phyloP scores from a whole-genome alignment of 2,888 invertebrate species.

The Euzophera pinguis region DNA sequence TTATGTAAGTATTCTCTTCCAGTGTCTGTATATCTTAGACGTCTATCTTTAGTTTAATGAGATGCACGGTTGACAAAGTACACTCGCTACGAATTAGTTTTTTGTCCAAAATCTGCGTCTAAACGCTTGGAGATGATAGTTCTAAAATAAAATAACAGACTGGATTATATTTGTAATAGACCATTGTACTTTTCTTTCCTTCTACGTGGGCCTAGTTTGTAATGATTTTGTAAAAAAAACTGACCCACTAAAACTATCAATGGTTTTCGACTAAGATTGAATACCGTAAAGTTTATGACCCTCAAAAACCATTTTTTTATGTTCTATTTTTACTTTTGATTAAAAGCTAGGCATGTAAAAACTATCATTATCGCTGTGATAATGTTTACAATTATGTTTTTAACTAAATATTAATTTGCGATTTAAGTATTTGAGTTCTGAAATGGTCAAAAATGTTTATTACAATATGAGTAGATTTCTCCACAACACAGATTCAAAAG shows the following conservation, averaged over 20 bases:
- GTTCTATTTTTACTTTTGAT: no score
- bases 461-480: no score
- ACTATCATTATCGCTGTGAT: no score
- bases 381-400: no score
- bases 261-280: constrained; percentile 4
- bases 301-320: no score
- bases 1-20: no score
- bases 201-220: constrained; percentile 45
- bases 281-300: constrained; percentile 19
- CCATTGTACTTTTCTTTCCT: constrained; percentile 31
- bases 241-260: background rate
- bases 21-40: background rate
- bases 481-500: no score
- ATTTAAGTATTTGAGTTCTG: no score
- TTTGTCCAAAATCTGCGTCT: constrained; percentile 50
- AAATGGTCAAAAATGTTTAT: no score
- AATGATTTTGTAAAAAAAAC: constrained; percentile 13
- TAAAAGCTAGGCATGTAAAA: no score
- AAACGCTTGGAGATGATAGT: constrained; percentile 42
- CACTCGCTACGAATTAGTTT: constrained; percentile 42
- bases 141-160: constrained; percentile 38
- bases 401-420: no score
- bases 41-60: constrained; percentile 49
- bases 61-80: constrained; percentile 68
- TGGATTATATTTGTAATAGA: constrained; percentile 45